phyloP scores from a whole-genome alignment of 23 tunicate species.

The Phallusia fumigata region DNA sequence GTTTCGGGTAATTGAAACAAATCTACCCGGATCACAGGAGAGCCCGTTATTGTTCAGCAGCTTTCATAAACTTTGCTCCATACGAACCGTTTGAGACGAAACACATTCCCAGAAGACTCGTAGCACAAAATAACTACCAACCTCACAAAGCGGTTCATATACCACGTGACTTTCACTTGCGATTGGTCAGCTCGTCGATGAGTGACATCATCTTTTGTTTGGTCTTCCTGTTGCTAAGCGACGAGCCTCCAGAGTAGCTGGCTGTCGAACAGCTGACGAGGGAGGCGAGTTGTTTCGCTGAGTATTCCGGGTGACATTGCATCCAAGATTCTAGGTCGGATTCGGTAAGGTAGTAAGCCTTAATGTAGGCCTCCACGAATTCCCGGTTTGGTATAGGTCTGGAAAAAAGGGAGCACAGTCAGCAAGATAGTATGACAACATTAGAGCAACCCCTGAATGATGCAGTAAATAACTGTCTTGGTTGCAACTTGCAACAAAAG shows the following conservation, averaged over 20 bases:
- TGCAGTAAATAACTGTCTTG: too few relatives aligned
- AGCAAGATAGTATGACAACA: too few relatives aligned
- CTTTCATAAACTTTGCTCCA: too few relatives aligned
- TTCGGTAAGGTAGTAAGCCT: constrained; percentile 76
- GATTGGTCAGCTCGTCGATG: constrained; percentile 44
- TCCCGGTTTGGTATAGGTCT: constrained; percentile 74
- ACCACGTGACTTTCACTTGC: constrained; percentile 21
- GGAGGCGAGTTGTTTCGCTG: constrained; percentile 51
- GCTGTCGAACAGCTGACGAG: constrained; percentile 51
- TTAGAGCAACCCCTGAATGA: too few relatives aligned
- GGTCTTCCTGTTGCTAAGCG: constrained; percentile 35
- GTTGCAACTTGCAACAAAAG: too few relatives aligned
- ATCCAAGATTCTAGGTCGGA: constrained; percentile 68
- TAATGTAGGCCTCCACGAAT: constrained; percentile 74
- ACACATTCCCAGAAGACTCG: too few relatives aligned
- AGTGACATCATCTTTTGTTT: constrained; percentile 62
- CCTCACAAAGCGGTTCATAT: too few relatives aligned
- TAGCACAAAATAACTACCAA: neutral
- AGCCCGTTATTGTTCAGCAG: too few relatives aligned
- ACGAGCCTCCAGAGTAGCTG: constrained; percentile 15
- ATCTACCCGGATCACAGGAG: too few relatives aligned
- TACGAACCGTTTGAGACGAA: neutral
- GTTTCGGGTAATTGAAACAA: too few relatives aligned
- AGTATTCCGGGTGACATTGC: constrained; percentile 49
- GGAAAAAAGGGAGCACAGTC: too few relatives aligned